A percentile compares a stretch with the other conserved stretches of the same genome.
Evolutionary conservation across 2,113 vertebrate genomes (phyloP).

Genomic region (Corythaeola cristata): DNA sequence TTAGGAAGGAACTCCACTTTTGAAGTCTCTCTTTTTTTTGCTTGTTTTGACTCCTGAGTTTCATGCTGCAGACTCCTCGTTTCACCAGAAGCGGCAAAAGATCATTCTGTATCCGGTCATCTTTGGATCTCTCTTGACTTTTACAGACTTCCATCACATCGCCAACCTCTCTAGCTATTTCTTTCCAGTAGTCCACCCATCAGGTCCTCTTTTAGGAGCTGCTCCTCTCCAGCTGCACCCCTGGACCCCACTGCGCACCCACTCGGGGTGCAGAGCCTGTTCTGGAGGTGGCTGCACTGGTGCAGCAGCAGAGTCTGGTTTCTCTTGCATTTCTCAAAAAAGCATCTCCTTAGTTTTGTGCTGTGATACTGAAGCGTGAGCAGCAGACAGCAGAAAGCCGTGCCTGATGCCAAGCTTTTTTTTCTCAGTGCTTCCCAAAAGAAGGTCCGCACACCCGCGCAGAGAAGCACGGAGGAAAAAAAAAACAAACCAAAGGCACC

Average conservation of each 20-base stretch:
- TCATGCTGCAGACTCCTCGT: not conserved
- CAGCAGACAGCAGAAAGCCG: not conserved
- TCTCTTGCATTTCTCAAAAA: not conserved
- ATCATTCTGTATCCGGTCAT: not conserved
- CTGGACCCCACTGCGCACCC: not conserved
- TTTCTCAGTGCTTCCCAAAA: not conserved
- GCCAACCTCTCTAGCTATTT: not conserved
- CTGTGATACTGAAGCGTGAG: not conserved
- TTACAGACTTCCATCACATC: not conserved
- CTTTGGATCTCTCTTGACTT: not conserved
- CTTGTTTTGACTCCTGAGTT: not conserved
- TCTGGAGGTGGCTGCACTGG: no score
- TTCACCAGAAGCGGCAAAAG: not conserved
- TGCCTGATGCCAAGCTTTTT: rapidly evolving
- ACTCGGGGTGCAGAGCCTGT: not conserved
- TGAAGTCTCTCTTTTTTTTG: not conserved
- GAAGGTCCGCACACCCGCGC: not conserved
- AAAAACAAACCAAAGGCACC: no score
- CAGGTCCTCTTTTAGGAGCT: not conserved
- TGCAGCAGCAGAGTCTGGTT: not conserved
- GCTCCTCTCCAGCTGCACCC: not conserved
- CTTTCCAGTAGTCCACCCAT: rapidly evolving
- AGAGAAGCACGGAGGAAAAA: not conserved
- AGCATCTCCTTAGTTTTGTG: not conserved
- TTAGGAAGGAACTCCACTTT: not conserved